phyloP scores from a whole-genome alignment of 2,113 vertebrate genomes.

The Nibea albiflora region DNA sequence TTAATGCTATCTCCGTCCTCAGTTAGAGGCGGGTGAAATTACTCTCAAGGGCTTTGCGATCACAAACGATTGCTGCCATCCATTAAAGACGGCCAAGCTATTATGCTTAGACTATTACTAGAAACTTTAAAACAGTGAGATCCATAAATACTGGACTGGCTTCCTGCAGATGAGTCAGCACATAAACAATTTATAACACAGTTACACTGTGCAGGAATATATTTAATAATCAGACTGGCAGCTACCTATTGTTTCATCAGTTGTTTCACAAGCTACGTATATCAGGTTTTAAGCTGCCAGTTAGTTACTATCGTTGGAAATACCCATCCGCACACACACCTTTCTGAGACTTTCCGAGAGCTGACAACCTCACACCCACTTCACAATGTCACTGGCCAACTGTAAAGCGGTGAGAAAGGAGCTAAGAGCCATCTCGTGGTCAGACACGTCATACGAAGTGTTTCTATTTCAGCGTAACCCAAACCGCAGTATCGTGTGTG shows the following conservation, averaged over 20 bases:
- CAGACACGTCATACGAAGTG: too few relatives aligned
- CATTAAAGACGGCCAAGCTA: not conserved
- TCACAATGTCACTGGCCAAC: not conserved
- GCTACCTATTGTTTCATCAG: not conserved
- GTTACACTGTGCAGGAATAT: not conserved
- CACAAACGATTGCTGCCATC: conserved; percentile 9
- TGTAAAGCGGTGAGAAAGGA: not conserved
- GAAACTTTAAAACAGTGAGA: not conserved
- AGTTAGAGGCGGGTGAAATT: not conserved
- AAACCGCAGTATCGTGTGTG: not conserved
- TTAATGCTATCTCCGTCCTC: not conserved
- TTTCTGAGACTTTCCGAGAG: not conserved
- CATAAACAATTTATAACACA: conserved; percentile 25
- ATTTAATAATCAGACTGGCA: not conserved
- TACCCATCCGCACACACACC: not conserved
- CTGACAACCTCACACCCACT: not conserved
- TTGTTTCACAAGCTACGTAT: not conserved
- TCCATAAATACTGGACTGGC: conserved; percentile 26
- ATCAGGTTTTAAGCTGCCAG: not conserved
- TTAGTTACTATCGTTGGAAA: not conserved
- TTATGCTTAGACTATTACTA: not conserved
- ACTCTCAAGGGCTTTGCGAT: not conserved
- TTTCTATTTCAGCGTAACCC: not conserved
- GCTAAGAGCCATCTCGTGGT: too few relatives aligned
- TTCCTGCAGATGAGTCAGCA: conserved; percentile 30